These are phyloP conservation scores for Prosopocoilus inquinatus DNA, from an alignment of 2,888 invertebrate genomes.

Conservation along the genomic window DNA sequence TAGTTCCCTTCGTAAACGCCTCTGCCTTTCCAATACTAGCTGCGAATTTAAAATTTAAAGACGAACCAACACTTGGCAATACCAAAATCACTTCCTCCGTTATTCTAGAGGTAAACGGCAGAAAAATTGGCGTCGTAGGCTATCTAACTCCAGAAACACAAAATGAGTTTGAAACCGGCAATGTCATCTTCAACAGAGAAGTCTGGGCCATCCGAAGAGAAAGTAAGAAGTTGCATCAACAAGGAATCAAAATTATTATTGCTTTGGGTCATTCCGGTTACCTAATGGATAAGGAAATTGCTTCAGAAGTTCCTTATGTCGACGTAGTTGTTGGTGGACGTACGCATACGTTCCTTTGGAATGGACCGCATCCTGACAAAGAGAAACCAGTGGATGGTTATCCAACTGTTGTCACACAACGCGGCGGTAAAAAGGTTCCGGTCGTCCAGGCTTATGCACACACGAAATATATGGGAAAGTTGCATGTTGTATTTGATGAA, in stretches of 20 bases:
- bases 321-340: constrained; percentile 91
- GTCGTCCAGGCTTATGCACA: constrained; percentile 89
- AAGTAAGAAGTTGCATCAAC: constrained; percentile 43
- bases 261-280: constrained; percentile 90
- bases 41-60: constrained; percentile 70
- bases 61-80: constrained; percentile 61
- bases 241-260: constrained; percentile 76
- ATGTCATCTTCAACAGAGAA: constrained; percentile 7
- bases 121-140: constrained; percentile 78
- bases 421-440: constrained; percentile 70
- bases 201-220: constrained; percentile 1
- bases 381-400: constrained; percentile 75
- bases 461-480: constrained; percentile 84
- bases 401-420: constrained; percentile 70
- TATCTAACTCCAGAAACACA: constrained; percentile 82
- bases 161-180: constrained; percentile 58
- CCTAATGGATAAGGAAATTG: constrained; percentile 72
- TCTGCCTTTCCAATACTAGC: constrained; percentile 73
- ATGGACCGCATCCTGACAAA: constrained; percentile 65
- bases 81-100: constrained; percentile 47
- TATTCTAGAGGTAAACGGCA: constrained; percentile 45
- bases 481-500: constrained; percentile 68
- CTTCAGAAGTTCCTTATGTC: constrained; percentile 70
- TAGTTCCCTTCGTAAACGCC: constrained; percentile 71
- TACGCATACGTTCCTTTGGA: constrained; percentile 86